Evolutionary conservation across 2,797 vertebrate species (phyloP).

Genomic region (Chelidonichthys spinosus): DNA sequence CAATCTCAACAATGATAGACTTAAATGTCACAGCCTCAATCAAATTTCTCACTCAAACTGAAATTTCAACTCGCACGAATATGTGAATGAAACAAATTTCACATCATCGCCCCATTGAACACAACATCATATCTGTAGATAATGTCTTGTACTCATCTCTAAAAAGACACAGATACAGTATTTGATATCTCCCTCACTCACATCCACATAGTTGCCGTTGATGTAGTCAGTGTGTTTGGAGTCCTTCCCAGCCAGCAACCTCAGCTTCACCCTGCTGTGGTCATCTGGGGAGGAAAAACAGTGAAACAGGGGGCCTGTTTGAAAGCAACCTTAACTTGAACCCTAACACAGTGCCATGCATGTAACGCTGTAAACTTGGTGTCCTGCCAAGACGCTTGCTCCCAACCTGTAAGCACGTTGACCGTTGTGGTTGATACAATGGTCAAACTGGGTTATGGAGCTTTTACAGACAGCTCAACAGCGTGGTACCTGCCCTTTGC

Average conservation of each 20-base stretch:
- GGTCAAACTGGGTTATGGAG: slow-evolving; percentile 2
- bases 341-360: background rate
- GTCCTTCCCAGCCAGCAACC: slow-evolving; percentile 92
- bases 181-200: slow-evolving; percentile 80
- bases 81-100: too few relatives aligned
- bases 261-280: slow-evolving; percentile 95
- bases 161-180: slow-evolving; percentile 6
- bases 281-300: slow-evolving; percentile 85
- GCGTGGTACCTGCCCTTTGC: slow-evolving; percentile 10
- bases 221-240: slow-evolving; percentile 98
- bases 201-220: slow-evolving; percentile 96
- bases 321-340: slow-evolving; percentile 5
- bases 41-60: too few relatives aligned
- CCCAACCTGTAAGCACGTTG: slow-evolving; percentile 12
- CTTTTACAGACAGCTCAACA: slow-evolving; percentile 23
- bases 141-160: background rate
- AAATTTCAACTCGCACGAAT: too few relatives aligned
- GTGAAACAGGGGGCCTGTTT: slow-evolving; percentile 9
- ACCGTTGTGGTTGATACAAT: slow-evolving; percentile 26
- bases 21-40: too few relatives aligned
- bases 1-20: too few relatives aligned
- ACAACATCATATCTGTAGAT: too few relatives aligned
- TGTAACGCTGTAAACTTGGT: background rate
- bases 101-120: too few relatives aligned
- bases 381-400: slow-evolving; percentile 9